Base-by-base conservation (phyloP, 2,113 vertebrate species). In the Triplophysa dalaica region DNA sequence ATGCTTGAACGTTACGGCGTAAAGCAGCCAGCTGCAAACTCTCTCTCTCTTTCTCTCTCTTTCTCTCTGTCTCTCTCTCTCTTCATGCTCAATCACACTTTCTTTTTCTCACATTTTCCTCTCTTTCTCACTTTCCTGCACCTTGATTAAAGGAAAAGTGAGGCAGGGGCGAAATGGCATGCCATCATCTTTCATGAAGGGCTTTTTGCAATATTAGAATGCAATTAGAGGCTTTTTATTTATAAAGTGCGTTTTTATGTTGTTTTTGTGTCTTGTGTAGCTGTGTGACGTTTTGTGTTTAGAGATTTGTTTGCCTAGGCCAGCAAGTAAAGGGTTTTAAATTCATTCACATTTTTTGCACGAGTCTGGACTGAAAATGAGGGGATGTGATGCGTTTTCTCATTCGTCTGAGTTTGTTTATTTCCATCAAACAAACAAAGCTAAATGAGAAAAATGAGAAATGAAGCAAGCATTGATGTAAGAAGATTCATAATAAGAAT, bases 1-100 rank as follows among this genome's bases (percentile, higher is more conserved):
- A 96, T 95, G 93, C 94, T 95, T 96, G 96, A 97, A 96, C 93
- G 93, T 92, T 93, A 89, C 89, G 91, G 93, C 93, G 93, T 91
- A 90, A 93, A 90, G 93, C 94, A 94, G 87, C 94, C 94, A 95
- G 94, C 94, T 95, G 94, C 93, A 95, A 89, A 50, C 77, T 26
- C 78, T 50, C 67, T 65, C 61, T 56, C 41, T 16, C 29, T 29
- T 22, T 43, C 50, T 45, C 38, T 61, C 38, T 21, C 61, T 60
- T 43, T 58, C 22, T 48, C 24, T 14, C 63, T n/a, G n/a, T 79
- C 26, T 24, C 17, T n/a, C 22, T 21, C 68, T 9, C 60, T 13
- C 13, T 8, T 21, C 74, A 65, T 65, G 10, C 74, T 77, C 69
- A 63, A 26, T 74, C 68, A 45, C 72, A 63, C 48, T 70, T 64